phyloP scores from a whole-genome alignment of 2,797 vertebrate genomes.

The Diglossa cyanea region DNA sequence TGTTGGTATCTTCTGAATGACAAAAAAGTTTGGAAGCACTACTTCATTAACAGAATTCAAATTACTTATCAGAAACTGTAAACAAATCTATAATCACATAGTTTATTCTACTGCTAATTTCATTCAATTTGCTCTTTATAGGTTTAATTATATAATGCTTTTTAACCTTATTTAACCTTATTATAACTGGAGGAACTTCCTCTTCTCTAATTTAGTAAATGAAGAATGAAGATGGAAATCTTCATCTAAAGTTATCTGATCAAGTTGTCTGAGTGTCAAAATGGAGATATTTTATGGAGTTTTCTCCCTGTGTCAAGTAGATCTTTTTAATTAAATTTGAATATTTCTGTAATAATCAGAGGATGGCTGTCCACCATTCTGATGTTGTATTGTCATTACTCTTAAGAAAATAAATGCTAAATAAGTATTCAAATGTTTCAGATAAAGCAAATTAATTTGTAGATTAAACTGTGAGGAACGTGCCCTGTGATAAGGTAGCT shows the following conservation, averaged over 20 bases:
- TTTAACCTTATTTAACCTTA: neutral
- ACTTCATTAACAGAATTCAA: neutral
- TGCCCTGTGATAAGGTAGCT: neutral
- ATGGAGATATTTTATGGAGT: neutral
- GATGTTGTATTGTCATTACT: neutral
- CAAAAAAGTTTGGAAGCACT: neutral
- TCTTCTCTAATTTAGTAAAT: neutral
- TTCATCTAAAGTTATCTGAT: neutral
- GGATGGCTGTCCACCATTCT: neutral
- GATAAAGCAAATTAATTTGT: neutral
- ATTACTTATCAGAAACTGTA: neutral
- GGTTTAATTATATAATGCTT: accelerated
- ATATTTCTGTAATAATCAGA: neutral
- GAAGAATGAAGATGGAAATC: neutral
- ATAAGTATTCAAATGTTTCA: neutral
- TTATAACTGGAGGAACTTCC: neutral
- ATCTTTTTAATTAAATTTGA: neutral
- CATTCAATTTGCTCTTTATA: neutral
- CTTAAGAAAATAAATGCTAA: neutral
- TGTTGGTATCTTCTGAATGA: neutral
- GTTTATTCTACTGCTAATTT: neutral
- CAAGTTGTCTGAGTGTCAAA: neutral
- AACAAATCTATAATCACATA: neutral
- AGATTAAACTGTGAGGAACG: neutral
- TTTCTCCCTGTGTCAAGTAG: neutral